Base-by-base conservation (phyloP, 2,888 invertebrate species). In the Ariolimax columbianus region DNA sequence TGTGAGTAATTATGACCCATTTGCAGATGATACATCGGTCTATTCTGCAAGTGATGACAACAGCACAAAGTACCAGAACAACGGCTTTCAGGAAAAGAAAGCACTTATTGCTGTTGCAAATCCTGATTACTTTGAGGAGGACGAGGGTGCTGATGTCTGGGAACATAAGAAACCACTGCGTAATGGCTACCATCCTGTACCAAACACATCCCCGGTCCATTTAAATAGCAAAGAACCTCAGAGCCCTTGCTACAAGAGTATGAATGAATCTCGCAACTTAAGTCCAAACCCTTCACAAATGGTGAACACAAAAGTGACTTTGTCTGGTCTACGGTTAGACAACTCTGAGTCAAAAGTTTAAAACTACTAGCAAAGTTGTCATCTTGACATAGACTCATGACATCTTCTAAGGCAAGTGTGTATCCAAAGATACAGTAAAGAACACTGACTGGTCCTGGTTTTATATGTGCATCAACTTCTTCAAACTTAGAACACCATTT, bases 71-170 rank as follows among this genome's bases (percentile, higher is more conserved):
- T 4, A 33, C 19, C 47, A 26, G 14, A 17, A 33, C 23, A 0
- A 36, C 63, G 14, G 11, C 63, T 59, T 73, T 59, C 51, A 51
- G n/a, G 33, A 51, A 19, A 51, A 51, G 17, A 51, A 30, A 75
- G 19, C 75, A 33, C 63, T 11, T 19, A n/a, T 47, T 6, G 91
- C 92, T 36, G 91, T 98, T 83, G 98, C 98, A 93, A 98, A 98
- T 95, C 98, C 98, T 0, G 98, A 98, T 94, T 98, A 98, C 93
- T 96, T 98, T 93, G 96, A 98, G 33, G 80, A 86, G 7, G 72
- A 98, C 14, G 75, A 83, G 6, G 43, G 80, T 51, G 83, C 82
- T 59, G 81, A 86, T 19, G 84, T 86, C 1, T 88, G 88, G 88
- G 87, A 86, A 75, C 80, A 70, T 14, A 85, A 82, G 66, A 77